Evolutionary conservation across 1,140 invertebrate species (phyloP), one percentile per base, ranked within the genome.

Genomic region (Drosophila setifemur): DNA sequence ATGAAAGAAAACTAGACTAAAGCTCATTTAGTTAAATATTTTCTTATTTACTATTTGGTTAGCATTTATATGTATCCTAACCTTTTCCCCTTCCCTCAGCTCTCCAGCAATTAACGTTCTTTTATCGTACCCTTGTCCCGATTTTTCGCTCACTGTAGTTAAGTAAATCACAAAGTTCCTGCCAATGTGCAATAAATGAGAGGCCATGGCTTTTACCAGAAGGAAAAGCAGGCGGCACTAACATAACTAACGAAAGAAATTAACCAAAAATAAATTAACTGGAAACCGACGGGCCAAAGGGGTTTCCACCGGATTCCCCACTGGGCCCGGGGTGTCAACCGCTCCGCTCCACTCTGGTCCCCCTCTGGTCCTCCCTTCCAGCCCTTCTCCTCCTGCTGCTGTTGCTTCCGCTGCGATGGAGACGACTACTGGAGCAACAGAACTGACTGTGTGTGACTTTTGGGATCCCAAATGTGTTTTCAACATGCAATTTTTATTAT

Each of bases 401-500:
- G 37, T 69, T 29, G 26, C 49, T 69, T 35, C 61, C 48, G 61
- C 29, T 54, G 66, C 58, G 58, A 61, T 61, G 58, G 53, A 45
- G 58, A 28, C 54, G 57, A 37, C 60, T 19, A n/a, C n/a, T 5
- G n/a, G 31, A n/a, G 18, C 19, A 8, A 35, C 21, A 5, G 50
- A 31, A 25, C 19, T n/a, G 63, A 31, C 18, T 74, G 60, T 76
- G 67, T 76, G 72, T 76, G 78, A 82, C 58, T 81, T 71, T 54
- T 67, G 74, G 73, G 73, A 60, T 85, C 79, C 79, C 79, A 83
- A 83, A 83, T 83, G 79, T 85, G 73, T 83, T 74, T 60, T 73
- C 79, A 74, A 83, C 79, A 83, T 83, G 79, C 79, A 83, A 83
- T 85, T 83, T 83, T 83, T 83, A 85, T 83, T 85, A 85, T 85